These are phyloP conservation scores for Strigamia crassipes DNA, from an alignment of 2,888 invertebrate species.

Conservation along the genomic window DNA sequence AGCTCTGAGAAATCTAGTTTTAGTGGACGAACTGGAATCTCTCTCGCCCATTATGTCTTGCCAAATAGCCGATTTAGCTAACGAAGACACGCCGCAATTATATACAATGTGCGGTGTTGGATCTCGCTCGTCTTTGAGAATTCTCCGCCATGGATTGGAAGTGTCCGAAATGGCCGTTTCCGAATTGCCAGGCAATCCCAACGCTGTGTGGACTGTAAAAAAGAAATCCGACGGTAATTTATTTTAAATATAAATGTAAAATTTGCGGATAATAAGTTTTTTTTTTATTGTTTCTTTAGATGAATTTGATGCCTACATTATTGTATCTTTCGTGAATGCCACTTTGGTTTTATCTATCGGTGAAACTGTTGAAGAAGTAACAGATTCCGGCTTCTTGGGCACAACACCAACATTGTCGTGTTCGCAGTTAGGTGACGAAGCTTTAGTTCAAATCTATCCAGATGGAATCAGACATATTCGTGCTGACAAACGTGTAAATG, in stretches of 20 bases:
- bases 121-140: conserved; percentile 88
- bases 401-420: conserved; percentile 98
- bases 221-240: conserved; percentile 86
- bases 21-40: conserved; percentile 96
- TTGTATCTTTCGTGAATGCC: conserved; percentile 98
- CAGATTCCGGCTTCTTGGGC: conserved; percentile 98
- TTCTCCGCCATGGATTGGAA: conserved; percentile 94
- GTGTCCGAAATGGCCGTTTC: conserved; percentile 99
- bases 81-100: conserved; percentile 98
- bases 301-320: conserved; percentile 98
- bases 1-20: conserved; percentile 86
- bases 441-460: conserved; percentile 96
- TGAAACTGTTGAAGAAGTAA: conserved; percentile 99
- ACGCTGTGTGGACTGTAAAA: conserved; percentile 99
- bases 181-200: conserved; percentile 98
- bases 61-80: conserved; percentile 89
- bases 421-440: conserved; percentile 95
- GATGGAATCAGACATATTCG: conserved; percentile 98
- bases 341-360: conserved; percentile 98
- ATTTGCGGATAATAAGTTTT: background rate
- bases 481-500: conserved; percentile 96
- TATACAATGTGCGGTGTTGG: conserved; percentile 96
- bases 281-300: conserved; percentile 66
- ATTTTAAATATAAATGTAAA: background rate
- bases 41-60: conserved; percentile 85